A percentile compares a stretch with the other conserved stretches of the same genome.
phyloP scores from a whole-genome alignment of 53 echinoderm and acorn worm genomes.

The Temnopleurus reevesii region DNA sequence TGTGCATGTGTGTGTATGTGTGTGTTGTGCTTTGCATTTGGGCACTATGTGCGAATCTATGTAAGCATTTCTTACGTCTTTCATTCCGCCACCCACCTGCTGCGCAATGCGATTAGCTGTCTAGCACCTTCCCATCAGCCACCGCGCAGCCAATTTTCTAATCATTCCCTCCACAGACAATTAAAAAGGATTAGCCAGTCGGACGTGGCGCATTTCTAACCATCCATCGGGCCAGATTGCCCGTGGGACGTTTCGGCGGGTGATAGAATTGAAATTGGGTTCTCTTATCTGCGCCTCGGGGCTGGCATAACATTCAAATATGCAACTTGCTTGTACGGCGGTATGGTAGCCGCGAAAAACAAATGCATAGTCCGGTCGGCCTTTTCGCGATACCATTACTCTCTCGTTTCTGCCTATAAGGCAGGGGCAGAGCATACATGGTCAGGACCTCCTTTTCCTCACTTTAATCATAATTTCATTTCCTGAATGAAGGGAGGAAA shows the following conservation, averaged over 20 bases:
- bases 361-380: too few relatives aligned
- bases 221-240: neutral
- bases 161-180: neutral
- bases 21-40: too few relatives aligned
- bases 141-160: neutral
- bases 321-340: neutral
- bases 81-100: neutral
- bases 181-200: neutral
- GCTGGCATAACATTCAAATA: neutral
- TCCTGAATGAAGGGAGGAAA: neutral
- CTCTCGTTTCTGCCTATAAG: neutral
- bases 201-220: neutral
- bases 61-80: neutral
- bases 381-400: too few relatives aligned
- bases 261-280: neutral
- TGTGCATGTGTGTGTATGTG: too few relatives aligned
- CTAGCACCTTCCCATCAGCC: neutral
- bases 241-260: neutral
- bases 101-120: neutral
- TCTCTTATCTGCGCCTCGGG: neutral
- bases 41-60: too few relatives aligned
- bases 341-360: too few relatives aligned
- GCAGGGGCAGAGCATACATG: neutral
- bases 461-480: constrained; percentile 26
- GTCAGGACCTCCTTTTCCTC: neutral